Conservation (phyloP, 2,888 invertebrate species). For the Brachyptera putata region DNA sequence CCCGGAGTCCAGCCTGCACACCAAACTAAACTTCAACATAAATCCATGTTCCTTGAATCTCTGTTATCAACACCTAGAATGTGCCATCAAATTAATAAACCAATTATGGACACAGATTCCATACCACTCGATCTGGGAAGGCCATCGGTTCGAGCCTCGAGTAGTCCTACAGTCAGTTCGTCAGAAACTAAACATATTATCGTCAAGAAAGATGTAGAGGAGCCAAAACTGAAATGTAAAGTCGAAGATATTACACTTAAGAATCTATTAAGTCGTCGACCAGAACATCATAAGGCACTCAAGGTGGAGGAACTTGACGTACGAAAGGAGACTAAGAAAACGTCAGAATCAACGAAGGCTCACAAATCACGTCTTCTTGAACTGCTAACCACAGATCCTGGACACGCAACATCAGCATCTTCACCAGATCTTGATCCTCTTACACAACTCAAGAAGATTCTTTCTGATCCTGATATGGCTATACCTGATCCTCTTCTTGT, state of each 20-base stretch:
- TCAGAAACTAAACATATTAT: constrained; percentile 52
- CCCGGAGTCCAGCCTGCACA: constrained; percentile 26
- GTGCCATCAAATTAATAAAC: constrained; percentile 45
- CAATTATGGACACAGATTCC: constrained; percentile 41
- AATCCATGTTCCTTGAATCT: constrained; percentile 52
- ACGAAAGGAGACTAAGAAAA: constrained; percentile 2
- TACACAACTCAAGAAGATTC: constrained; percentile 65
- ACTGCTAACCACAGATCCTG: constrained; percentile 45
- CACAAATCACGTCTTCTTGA: constrained; percentile 47
- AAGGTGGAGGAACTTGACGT: constrained; percentile 18
- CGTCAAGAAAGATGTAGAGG: constrained; percentile 32
- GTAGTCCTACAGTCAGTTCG: constrained; percentile 66
- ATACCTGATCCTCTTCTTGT: constrained; percentile 79
- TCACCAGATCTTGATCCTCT: constrained; percentile 48
- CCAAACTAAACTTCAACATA: constrained; percentile 25
- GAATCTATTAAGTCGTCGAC: constrained; percentile 47
- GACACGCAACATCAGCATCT: constrained; percentile 46
- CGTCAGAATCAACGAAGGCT: constrained; percentile 21
- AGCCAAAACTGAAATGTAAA: constrained; percentile 52
- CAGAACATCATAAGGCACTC: constrained; percentile 35
- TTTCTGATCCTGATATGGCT: constrained; percentile 61
- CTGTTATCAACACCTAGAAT: constrained; percentile 53
- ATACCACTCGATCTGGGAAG: constrained; percentile 68
- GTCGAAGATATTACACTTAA: constrained; percentile 48
- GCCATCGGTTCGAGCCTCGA: constrained; percentile 51